A percentile compares a stretch with the other conserved stretches of the same genome.
Conservation (phyloP, 2,888 invertebrate species). For the Napeogenes sylphis region DNA sequence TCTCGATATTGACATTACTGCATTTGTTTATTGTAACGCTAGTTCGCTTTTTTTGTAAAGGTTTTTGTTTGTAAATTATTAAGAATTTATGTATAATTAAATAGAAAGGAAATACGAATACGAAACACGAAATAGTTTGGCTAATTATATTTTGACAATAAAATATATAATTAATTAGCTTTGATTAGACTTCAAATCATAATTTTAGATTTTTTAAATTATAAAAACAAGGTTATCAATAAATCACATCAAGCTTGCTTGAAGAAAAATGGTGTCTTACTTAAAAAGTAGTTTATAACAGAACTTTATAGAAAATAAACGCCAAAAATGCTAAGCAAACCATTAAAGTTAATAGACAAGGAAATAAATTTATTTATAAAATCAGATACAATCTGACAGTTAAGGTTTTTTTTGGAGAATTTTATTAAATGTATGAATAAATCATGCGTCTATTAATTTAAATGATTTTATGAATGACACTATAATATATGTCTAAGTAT, state of each 20-base stretch:
- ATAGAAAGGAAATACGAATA: not conserved
- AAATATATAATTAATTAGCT: not conserved
- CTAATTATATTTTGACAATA: not conserved
- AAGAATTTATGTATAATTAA: not conserved
- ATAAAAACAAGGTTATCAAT: conserved; percentile 16
- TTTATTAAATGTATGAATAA: conserved; percentile 17
- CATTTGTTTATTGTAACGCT: not conserved
- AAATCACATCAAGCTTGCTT: conserved; percentile 18
- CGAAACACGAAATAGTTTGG: not conserved
- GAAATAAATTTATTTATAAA: conserved; percentile 24
- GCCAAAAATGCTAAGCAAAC: not conserved
- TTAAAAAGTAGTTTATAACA: conserved; percentile 11
- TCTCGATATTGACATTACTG: conserved; percentile 31
- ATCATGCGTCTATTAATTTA: conserved; percentile 15
- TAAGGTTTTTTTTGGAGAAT: conserved; percentile 27
- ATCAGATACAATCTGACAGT: conserved; percentile 21
- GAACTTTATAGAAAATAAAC: conserved; percentile 5
- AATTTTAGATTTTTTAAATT: conserved; percentile 17
- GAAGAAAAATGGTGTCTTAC: conserved; percentile 11
- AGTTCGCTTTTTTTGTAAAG: not conserved
- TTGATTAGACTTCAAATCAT: not conserved
- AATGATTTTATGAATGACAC: not conserved
- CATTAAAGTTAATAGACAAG: conserved; percentile 29
- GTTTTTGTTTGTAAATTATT: too few species aligned
- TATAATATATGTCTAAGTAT: too few species aligned